phyloP scores from a whole-genome alignment of 2,113 vertebrate species.

The Nyctibius bracteatus region DNA sequence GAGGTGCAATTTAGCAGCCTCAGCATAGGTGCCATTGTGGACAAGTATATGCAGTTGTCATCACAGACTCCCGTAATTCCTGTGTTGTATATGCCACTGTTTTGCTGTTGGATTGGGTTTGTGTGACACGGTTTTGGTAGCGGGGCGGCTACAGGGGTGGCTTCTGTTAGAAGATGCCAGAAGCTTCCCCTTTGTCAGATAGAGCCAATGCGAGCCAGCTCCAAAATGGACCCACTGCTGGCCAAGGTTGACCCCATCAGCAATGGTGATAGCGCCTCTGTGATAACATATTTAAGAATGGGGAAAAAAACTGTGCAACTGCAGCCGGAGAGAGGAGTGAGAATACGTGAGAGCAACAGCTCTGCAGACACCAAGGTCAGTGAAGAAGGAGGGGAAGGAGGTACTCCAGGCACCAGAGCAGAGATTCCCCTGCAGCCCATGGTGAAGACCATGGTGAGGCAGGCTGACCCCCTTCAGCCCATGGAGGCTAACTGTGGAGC shows the following conservation, averaged over 20 bases:
- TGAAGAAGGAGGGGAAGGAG: background rate
- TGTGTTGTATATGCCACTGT: background rate
- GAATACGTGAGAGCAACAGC: background rate
- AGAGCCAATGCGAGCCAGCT: accelerated
- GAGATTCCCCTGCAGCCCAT: background rate
- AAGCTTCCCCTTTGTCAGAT: background rate
- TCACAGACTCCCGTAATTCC: background rate
- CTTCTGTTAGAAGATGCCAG: background rate
- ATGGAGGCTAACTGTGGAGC: accelerated
- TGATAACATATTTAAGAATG: background rate
- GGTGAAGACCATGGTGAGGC: background rate
- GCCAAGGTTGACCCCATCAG: background rate
- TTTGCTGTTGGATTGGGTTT: background rate
- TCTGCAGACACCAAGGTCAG: background rate
- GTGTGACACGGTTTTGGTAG: background rate
- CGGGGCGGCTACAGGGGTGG: background rate
- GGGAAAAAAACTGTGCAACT: background rate
- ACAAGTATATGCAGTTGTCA: background rate
- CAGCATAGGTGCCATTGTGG: background rate
- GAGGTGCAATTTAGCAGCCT: background rate
- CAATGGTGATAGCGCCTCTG: accelerated
- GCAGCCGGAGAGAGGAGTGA: background rate
- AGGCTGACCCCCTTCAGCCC: background rate
- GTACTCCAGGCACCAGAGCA: accelerated
- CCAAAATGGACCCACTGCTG: accelerated